Base-by-base conservation (phyloP, 2,113 vertebrate species). In the Shinisaurus crocodilurus region DNA sequence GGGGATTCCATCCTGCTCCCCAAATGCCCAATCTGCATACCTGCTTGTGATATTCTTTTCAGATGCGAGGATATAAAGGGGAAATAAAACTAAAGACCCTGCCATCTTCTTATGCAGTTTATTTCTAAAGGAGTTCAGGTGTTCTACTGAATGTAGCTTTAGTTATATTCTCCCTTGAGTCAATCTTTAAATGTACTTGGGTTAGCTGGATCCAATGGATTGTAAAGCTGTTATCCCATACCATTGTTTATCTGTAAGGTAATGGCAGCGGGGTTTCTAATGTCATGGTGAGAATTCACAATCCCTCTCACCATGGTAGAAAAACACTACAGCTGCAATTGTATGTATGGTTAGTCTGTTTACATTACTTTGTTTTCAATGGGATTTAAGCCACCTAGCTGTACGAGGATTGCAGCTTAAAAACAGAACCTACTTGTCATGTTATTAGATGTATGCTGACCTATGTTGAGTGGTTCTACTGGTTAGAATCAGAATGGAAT, bases 191-290 rank as follows among this genome's bases (percentile, higher is more conserved):
- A 85, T 81, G 75, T 89, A 91, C 89, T 89, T 67, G 86, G 92
- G 72, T 92, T 91, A 92, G 70, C 85, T 90, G 90, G 90, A 90
- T 72, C 89, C 91, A 95, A 89, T 65, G 90, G 91, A 91, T 89
- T 90, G 87, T 48, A 87, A 54, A 92, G 94, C 37, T 80, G 86
- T 2, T 86, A 50, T 18, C 29, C 5, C 20, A 34, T 32, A 69
- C 40, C 25, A 74, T 4, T 90, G 82, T 60, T 88, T 15, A 15
- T 3, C 1, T 32, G 89, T 82, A 82, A 77, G 23, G 70, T 18
- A 85, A 43, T 92, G 77, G 69, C 18, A 84, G 23, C 6, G 88
- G 89, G 91, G 83, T 91, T 87, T 91, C 70, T 6, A 81, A 85
- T 83, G 76, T 86, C 91, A 81, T 65, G n/a, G 69, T 80, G 87